A percentile compares a stretch with the other conserved stretches of the same genome.
Evolutionary conservation across 1,140 invertebrate genomes (phyloP).

Genomic region (Papilio polytes): DNA sequence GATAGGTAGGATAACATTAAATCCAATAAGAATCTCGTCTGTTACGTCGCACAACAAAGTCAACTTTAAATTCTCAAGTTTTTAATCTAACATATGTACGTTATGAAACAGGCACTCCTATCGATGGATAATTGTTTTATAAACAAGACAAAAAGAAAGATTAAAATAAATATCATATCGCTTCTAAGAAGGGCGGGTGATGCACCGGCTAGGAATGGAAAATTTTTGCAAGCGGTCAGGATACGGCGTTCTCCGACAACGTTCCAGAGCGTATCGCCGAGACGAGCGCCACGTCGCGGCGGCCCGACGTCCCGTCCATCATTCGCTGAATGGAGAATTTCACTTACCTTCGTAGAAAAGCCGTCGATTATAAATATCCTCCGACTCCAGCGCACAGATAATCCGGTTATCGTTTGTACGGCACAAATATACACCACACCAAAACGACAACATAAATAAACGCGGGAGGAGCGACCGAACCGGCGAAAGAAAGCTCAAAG

Average conservation of each 20-base stretch:
- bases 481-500: slow-evolving; percentile 53
- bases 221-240: slow-evolving; percentile 41
- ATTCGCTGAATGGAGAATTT: slow-evolving; percentile 65
- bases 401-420: slow-evolving; percentile 81
- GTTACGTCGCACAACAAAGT: slow-evolving; percentile 29
- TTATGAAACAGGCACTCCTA: slow-evolving; percentile 15
- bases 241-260: slow-evolving; percentile 44
- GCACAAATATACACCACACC: slow-evolving; percentile 83
- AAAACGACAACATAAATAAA: slow-evolving; percentile 83
- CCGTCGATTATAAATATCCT: slow-evolving; percentile 78
- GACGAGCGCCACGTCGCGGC: slow-evolving; percentile 74
- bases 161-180: slow-evolving; percentile 14
- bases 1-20: slow-evolving; percentile 70
- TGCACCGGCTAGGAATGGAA: slow-evolving; percentile 21
- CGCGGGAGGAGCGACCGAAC: slow-evolving; percentile 66
- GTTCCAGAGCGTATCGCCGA: slow-evolving; percentile 63
- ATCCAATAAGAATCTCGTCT: slow-evolving; percentile 68
- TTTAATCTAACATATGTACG: slow-evolving; percentile 18
- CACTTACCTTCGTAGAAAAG: slow-evolving; percentile 76
- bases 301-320: slow-evolving; percentile 55
- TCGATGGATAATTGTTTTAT: slow-evolving; percentile 6
- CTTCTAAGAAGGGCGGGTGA: background rate
- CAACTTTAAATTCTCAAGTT: slow-evolving; percentile 4
- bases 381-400: slow-evolving; percentile 78
- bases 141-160: slow-evolving; percentile 17